phyloP scores from a whole-genome alignment of 2,113 vertebrate genomes.

The Poeciliopsis occidentalis region DNA sequence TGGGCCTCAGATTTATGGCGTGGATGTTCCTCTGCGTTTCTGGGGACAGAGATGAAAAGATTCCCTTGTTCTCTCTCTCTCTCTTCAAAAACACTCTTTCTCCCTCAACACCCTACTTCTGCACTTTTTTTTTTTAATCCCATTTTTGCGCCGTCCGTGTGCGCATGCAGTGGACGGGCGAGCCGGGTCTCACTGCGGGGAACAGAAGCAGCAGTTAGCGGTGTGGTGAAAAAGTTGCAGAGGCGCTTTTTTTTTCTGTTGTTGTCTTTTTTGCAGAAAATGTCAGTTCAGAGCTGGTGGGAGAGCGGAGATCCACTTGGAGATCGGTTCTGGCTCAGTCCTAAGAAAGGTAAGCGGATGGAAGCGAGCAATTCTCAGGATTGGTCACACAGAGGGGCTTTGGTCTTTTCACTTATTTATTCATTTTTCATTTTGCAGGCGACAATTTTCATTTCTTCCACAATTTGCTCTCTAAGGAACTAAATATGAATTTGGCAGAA shows the following conservation, averaged over 20 bases:
- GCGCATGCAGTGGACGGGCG: constrained; percentile 22
- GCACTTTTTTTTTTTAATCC: constrained; percentile 32
- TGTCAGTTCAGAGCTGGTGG: constrained; percentile 47
- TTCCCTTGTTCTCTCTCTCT: constrained; percentile 71
- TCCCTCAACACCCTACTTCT: constrained; percentile 23
- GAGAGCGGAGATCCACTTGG: constrained; percentile 75
- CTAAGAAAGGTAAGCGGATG: constrained; percentile 77
- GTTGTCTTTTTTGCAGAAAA: constrained; percentile 13
- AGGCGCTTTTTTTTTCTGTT: background rate
- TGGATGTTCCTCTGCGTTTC: constrained; percentile 72
- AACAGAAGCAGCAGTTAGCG: constrained; percentile 29
- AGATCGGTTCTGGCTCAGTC: constrained; percentile 83
- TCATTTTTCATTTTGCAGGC: background rate
- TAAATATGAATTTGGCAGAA: background rate
- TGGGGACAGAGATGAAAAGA: constrained; percentile 77
- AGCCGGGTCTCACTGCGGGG: constrained; percentile 52
- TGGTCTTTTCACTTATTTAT: background rate
- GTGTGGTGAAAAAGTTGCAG: constrained; percentile 28
- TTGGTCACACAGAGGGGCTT: constrained; percentile 37
- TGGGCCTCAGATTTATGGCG: constrained; percentile 75
- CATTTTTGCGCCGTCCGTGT: constrained; percentile 28
- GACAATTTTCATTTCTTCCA: constrained; percentile 1
- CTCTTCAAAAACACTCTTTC: constrained; percentile 58
- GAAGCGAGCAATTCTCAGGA: background rate
- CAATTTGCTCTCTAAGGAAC: background rate